These are phyloP conservation scores for Crypturellus undulatus DNA, from an alignment of 2,113 vertebrate genomes.

Conservation along the genomic window DNA sequence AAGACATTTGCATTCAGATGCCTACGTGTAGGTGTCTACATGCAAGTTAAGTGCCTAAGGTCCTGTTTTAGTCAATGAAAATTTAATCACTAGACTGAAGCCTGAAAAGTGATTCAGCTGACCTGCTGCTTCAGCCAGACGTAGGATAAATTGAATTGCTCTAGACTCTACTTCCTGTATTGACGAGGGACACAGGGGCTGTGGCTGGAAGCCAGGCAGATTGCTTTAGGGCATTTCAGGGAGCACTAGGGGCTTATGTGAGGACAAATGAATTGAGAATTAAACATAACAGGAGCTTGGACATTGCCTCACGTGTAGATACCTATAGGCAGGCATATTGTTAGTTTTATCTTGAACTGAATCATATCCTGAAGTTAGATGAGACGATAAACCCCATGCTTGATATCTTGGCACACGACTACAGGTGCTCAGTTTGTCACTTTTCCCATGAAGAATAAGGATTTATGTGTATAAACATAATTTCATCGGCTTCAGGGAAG, in stretches of 20 bases:
- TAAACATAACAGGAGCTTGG: neutral
- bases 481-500: neutral
- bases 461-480: neutral
- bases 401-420: neutral
- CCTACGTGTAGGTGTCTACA: neutral
- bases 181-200: neutral
- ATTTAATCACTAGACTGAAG: constrained; percentile 33
- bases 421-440: neutral
- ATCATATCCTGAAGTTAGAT: neutral
- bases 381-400: neutral
- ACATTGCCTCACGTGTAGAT: neutral
- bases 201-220: constrained; percentile 12
- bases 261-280: neutral
- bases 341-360: neutral
- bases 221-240: neutral
- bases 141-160: constrained; percentile 42
- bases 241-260: neutral
- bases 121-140: neutral
- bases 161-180: neutral
- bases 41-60: neutral
- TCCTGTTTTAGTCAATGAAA: constrained; percentile 48
- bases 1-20: constrained; percentile 42
- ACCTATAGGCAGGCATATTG: neutral
- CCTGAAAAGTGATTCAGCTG: constrained; percentile 11
- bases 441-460: neutral